These are phyloP conservation scores for Plotosus lineatus DNA, from an alignment of 2,113 vertebrate genomes.

Conservation along the genomic window DNA sequence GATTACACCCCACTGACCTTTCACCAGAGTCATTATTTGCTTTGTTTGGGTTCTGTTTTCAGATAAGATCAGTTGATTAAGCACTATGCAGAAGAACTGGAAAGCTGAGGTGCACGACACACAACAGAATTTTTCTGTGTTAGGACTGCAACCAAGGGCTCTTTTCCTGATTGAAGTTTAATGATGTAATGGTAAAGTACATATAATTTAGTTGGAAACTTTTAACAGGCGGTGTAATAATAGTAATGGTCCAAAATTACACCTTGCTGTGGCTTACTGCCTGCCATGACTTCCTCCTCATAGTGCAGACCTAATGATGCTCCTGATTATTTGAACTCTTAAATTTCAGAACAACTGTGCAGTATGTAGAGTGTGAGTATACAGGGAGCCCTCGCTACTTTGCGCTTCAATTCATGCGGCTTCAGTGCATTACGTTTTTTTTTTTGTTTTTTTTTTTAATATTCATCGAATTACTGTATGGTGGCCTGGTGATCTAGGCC, in stretches of 20 bases:
- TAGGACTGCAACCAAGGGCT: background rate
- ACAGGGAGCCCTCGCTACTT: too few relatives aligned
- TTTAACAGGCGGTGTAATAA: conserved; percentile 1
- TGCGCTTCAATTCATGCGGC: too few relatives aligned
- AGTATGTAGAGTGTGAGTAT: too few relatives aligned
- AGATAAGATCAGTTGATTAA: conserved; percentile 22
- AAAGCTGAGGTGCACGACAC: background rate
- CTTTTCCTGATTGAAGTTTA: background rate
- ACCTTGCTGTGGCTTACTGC: background rate
- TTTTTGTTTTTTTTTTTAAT: too few relatives aligned
- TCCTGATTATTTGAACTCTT: background rate
- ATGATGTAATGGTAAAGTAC: background rate
- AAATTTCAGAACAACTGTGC: background rate
- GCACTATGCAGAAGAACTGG: background rate
- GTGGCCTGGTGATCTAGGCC: too few relatives aligned
- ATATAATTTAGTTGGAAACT: background rate
- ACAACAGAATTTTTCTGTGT: background rate
- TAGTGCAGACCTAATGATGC: background rate
- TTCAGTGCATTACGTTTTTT: too few relatives aligned
- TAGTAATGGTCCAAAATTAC: background rate
- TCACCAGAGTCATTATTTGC: background rate
- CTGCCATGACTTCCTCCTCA: background rate
- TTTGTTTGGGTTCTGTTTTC: background rate
- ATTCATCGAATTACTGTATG: too few relatives aligned
- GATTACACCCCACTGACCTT: conserved; percentile 20